phyloP scores from a whole-genome alignment of 1,140 invertebrate species.

The Cotesia vestalis region DNA sequence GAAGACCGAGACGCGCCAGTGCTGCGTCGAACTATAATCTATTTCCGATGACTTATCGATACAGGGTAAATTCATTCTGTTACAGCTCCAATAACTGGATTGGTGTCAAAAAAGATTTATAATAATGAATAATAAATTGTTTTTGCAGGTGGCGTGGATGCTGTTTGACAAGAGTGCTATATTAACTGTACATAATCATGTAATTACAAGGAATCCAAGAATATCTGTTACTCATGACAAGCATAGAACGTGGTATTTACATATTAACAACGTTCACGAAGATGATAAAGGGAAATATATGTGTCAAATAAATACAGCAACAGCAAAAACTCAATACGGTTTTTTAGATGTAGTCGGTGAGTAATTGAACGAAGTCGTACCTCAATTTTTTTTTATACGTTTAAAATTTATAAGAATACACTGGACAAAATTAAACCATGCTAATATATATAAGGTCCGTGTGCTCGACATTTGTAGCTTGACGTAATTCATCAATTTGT shows the following conservation, averaged over 20 bases:
- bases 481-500: too few species aligned
- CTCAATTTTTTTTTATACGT: too few species aligned
- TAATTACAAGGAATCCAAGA: conserved; percentile 90
- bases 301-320: conserved; percentile 96
- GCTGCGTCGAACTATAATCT: too few species aligned
- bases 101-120: too few species aligned
- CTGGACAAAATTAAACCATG: too few species aligned
- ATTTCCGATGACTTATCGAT: too few species aligned
- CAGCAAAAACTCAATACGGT: conserved; percentile 90
- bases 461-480: too few species aligned
- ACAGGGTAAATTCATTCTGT: too few species aligned
- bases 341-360: conserved; percentile 93
- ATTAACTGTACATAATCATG: conserved; percentile 89
- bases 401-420: too few species aligned
- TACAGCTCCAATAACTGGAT: too few species aligned
- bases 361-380: conserved; percentile 53
- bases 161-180: conserved; percentile 94
- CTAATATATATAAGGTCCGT: too few species aligned
- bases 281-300: conserved; percentile 92
- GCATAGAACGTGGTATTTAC: conserved; percentile 89
- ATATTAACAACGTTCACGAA: conserved; percentile 89
- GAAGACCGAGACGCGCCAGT: too few species aligned
- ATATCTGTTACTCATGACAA: conserved; percentile 89
- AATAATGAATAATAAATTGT: background rate
- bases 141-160: conserved; percentile 90